Evolutionary conservation across 2,113 vertebrate species (phyloP).

Genomic region (Xiphias gladius): DNA sequence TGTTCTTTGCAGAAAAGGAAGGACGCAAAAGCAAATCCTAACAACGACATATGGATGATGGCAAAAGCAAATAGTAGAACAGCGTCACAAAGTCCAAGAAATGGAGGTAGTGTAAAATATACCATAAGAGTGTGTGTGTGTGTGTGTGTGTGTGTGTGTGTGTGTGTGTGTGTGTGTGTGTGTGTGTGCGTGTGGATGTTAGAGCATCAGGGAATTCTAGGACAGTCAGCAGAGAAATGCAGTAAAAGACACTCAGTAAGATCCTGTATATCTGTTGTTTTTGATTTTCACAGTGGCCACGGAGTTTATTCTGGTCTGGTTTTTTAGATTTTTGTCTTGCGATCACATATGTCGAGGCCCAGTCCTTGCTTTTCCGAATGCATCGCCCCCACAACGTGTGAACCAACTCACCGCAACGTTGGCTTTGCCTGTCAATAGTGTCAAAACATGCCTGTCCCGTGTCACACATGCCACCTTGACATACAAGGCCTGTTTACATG

Average conservation of each 20-base stretch:
- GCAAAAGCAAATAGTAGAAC: not conserved
- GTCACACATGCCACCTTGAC: slow-evolving; percentile 79
- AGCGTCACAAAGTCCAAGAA: no score
- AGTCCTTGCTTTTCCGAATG: not conserved
- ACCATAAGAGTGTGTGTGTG: not conserved
- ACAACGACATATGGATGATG: not conserved
- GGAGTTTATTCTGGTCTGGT: not conserved
- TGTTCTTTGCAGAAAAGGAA: not conserved
- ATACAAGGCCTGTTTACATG: slow-evolving; percentile 68
- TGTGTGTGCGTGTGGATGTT: no score
- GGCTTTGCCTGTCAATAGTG: slow-evolving; percentile 26
- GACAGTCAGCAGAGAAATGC: not conserved
- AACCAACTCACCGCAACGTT: not conserved
- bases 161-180: not conserved
- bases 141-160: no score
- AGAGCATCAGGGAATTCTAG: not conserved
- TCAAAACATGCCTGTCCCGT: slow-evolving; percentile 56
- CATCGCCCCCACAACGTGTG: not conserved
- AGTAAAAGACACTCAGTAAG: not conserved
- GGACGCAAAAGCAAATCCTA: not conserved
- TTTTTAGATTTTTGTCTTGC: not conserved
- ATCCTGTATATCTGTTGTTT: not conserved
- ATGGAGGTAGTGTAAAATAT: not conserved
- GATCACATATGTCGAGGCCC: not conserved
- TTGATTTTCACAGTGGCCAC: not conserved